Conservation (phyloP, 2,888 invertebrate genomes). For the Petrolisthes manimaculis region DNA sequence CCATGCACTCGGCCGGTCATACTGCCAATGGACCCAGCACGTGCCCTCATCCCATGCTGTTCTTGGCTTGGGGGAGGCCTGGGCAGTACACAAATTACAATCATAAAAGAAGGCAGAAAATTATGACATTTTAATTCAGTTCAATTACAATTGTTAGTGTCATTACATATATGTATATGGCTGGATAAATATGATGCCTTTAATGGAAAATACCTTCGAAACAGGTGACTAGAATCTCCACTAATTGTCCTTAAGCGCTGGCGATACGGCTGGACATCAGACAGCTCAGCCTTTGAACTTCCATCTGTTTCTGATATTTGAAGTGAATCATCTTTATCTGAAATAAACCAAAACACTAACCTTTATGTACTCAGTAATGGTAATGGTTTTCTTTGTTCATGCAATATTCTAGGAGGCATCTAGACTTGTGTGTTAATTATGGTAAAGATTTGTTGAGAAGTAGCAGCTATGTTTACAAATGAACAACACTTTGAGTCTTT, state of each 20-base stretch:
- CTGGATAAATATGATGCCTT: neutral
- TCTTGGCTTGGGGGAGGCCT: neutral
- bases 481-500: neutral
- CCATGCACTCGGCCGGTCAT: slow-evolving; percentile 32
- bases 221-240: slow-evolving; percentile 54
- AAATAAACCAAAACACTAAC: slow-evolving; percentile 9
- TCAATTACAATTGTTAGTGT: neutral
- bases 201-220: slow-evolving; percentile 23
- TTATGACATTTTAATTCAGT: neutral
- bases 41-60: slow-evolving; percentile 47
- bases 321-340: neutral
- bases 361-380: neutral
- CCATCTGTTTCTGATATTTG: neutral
- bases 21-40: slow-evolving; percentile 63
- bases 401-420: neutral
- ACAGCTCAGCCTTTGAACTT: slow-evolving; percentile 10
- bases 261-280: slow-evolving; percentile 35
- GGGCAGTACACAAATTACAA: neutral
- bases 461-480: too few species aligned
- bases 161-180: neutral
- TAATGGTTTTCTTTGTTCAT: neutral
- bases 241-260: slow-evolving; percentile 59
- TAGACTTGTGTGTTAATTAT: neutral
- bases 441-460: too few species aligned
- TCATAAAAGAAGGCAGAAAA: neutral